A percentile compares a stretch with the other conserved stretches of the same genome.
phyloP scores from a whole-genome alignment of 2,113 vertebrate genomes.

The Tachysurus vachellii region DNA sequence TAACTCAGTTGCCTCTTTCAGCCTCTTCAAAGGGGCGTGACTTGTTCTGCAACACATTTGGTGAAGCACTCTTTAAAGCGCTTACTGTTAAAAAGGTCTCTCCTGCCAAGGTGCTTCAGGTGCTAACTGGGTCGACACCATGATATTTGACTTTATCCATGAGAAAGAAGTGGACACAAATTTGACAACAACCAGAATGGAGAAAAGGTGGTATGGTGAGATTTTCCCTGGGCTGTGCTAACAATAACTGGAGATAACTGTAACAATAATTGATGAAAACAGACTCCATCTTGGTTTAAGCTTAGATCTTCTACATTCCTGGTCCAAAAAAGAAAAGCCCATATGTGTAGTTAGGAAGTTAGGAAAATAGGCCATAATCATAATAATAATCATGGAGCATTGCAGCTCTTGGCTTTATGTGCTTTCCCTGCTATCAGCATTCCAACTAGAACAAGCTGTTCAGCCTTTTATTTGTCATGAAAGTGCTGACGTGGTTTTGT shows the following conservation, averaged over 20 bases:
- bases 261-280: too few species aligned
- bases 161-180: constrained; percentile 15
- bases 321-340: not conserved
- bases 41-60: constrained; percentile 6
- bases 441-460: not conserved
- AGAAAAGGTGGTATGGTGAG: not conserved
- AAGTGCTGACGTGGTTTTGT: constrained; percentile 30
- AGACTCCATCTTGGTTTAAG: too few species aligned
- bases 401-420: not conserved
- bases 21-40: constrained; percentile 66
- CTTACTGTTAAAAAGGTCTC: constrained; percentile 14
- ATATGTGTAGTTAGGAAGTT: not conserved
- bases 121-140: constrained; percentile 22
- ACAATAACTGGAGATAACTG: not conserved
- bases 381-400: not conserved
- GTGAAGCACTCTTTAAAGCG: not conserved
- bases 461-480: constrained; percentile 4
- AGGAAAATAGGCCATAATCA: not conserved
- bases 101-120: constrained; percentile 19
- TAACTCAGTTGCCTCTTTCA: constrained; percentile 57
- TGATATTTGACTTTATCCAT: constrained; percentile 21
- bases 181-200: not conserved
- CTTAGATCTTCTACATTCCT: not conserved
- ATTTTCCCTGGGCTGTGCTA: not conserved
- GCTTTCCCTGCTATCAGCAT: constrained; percentile 8